Conservation (phyloP, 2,888 invertebrate genomes). For the Epirrhoe tristata region DNA sequence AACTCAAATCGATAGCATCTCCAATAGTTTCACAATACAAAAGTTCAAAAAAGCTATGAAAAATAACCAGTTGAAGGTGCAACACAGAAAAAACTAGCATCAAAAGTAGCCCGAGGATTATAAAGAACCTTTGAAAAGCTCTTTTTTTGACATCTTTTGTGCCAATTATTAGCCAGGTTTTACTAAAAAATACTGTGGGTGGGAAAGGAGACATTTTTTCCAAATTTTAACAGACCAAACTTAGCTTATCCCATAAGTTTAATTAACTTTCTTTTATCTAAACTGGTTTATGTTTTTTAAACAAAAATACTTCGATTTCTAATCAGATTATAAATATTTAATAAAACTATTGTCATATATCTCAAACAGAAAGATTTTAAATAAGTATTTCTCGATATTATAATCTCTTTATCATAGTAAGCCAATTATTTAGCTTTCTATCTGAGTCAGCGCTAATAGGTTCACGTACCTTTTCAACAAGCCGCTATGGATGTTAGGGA, state of each 20-base stretch:
- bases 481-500: slow-evolving; percentile 45
- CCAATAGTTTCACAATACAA: slow-evolving; percentile 52
- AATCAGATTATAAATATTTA: neutral
- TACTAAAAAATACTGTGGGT: slow-evolving; percentile 65
- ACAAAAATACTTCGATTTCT: too few relatives aligned
- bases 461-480: slow-evolving; percentile 56
- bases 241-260: neutral
- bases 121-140: slow-evolving; percentile 66
- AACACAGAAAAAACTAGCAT: slow-evolving; percentile 70
- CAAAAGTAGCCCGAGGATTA: slow-evolving; percentile 76
- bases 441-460: slow-evolving; percentile 59
- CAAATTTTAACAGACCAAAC: neutral
- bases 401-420: slow-evolving; percentile 45
- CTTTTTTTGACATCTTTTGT: slow-evolving; percentile 77
- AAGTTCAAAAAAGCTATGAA: slow-evolving; percentile 64
- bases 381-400: slow-evolving; percentile 3
- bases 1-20: slow-evolving; percentile 39
- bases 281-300: neutral
- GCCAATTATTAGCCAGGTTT: slow-evolving; percentile 75
- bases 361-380: neutral
- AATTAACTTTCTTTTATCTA: slow-evolving; percentile 1
- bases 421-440: slow-evolving; percentile 56
- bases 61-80: slow-evolving; percentile 66
- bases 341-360: neutral
- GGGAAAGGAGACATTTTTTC: slow-evolving; percentile 58